These are phyloP conservation scores for Pogoniulus pusillus DNA, from an alignment of 2,797 vertebrate genomes.

Conservation along the genomic window DNA sequence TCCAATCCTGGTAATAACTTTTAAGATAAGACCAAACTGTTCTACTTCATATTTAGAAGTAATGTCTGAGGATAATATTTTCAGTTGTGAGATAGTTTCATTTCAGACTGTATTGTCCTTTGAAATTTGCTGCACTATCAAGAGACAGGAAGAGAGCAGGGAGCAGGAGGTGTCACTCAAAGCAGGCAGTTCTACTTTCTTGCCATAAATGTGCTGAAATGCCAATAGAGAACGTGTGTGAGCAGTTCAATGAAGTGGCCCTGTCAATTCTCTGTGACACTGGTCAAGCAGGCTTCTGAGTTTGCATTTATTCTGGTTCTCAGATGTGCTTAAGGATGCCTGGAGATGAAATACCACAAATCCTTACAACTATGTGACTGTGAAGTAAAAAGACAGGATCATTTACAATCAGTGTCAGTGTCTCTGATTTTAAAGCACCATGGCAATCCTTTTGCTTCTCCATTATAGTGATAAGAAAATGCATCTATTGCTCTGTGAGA, in stretches of 20 bases:
- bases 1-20: not conserved
- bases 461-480: not conserved
- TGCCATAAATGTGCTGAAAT: slow-evolving; percentile 53
- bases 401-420: slow-evolving; percentile 51
- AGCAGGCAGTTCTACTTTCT: not conserved
- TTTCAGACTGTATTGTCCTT: slow-evolving; percentile 25
- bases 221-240: slow-evolving; percentile 10
- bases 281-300: slow-evolving; percentile 8
- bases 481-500: not conserved
- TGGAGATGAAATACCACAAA: slow-evolving; percentile 37
- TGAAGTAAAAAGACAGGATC: slow-evolving; percentile 14
- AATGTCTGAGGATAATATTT: not conserved
- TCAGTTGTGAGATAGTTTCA: slow-evolving; percentile 1
- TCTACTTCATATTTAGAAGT: slow-evolving; percentile 6
- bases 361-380: slow-evolving; percentile 36
- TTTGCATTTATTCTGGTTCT: slow-evolving; percentile 44
- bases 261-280: slow-evolving; percentile 44
- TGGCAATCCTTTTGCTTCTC: not conserved
- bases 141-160: not conserved
- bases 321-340: slow-evolving; percentile 26
- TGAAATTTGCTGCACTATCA: slow-evolving; percentile 30
- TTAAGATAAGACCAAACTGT: slow-evolving; percentile 15
- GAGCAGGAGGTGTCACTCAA: slow-evolving; percentile 8
- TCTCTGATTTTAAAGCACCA: slow-evolving; percentile 52
- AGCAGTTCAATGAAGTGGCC: slow-evolving; percentile 53